phyloP scores from a whole-genome alignment of 2,888 invertebrate species.

The Ditula angustiorana region DNA sequence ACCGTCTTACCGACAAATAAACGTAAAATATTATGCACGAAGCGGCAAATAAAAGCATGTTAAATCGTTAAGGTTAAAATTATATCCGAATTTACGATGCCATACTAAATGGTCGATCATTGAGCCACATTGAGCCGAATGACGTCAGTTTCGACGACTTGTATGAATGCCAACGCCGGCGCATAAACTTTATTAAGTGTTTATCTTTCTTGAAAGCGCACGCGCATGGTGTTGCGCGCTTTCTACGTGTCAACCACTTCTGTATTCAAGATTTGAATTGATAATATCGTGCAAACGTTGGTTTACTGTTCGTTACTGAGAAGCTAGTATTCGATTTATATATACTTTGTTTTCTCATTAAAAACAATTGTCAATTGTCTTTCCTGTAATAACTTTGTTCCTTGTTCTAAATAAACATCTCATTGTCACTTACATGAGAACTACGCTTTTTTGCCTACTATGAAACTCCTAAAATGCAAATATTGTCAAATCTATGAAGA shows the following conservation, averaged over 20 bases:
- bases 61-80: conserved; percentile 1
- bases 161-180: conserved; percentile 6
- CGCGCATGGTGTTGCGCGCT: neutral
- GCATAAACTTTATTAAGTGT: neutral
- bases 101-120: conserved; percentile 12
- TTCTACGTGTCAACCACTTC: neutral
- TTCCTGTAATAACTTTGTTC: too few species aligned
- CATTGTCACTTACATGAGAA: too few species aligned
- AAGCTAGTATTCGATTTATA: too few species aligned
- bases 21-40: neutral
- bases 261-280: neutral
- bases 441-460: too few species aligned
- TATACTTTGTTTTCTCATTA: too few species aligned
- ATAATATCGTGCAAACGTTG: neutral
- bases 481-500: too few species aligned
- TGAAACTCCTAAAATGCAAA: too few species aligned
- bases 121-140: conserved; percentile 2
- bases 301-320: too few species aligned
- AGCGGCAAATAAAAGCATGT: conserved; percentile 5
- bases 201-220: conserved; percentile 18
- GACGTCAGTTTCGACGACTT: conserved; percentile 10
- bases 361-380: too few species aligned
- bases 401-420: too few species aligned
- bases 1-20: neutral
- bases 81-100: conserved; percentile 21